Conservation (phyloP, 2,797 vertebrate genomes). For the Kryptolebias ocellatus region DNA sequence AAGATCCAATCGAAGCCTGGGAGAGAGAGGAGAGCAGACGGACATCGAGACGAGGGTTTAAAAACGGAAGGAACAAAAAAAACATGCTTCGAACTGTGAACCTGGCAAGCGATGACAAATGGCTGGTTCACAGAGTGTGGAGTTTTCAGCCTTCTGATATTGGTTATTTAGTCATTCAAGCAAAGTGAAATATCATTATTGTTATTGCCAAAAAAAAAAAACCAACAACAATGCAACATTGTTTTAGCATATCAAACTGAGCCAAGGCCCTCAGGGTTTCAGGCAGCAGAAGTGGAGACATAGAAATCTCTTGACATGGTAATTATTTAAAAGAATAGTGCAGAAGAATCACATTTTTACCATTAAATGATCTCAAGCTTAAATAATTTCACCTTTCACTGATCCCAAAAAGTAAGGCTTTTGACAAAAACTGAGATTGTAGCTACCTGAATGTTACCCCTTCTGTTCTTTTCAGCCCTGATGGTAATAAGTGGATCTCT, state of each 20-base stretch:
- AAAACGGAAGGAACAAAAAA: neutral
- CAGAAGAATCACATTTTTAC: too few species aligned
- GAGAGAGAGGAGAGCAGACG: neutral
- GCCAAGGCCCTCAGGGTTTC: constrained; percentile 4
- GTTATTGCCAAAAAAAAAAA: neutral
- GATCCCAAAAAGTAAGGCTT: too few species aligned
- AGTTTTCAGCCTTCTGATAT: constrained; percentile 2
- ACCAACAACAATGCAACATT: neutral
- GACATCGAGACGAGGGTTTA: neutral
- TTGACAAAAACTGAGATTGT: too few species aligned
- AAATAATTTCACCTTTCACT: too few species aligned
- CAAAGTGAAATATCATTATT: neutral
- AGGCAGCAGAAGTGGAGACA: neutral
- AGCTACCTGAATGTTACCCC: too few species aligned
- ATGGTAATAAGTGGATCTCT: too few species aligned
- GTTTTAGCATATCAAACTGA: constrained; percentile 1
- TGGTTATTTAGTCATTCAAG: constrained; percentile 9
- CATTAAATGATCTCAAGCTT: too few species aligned
- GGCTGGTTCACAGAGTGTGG: neutral
- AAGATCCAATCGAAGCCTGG: constrained; percentile 83
- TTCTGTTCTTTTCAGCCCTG: too few species aligned
- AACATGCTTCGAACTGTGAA: neutral
- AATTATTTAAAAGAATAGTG: too few species aligned
- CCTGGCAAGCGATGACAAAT: too few species aligned
- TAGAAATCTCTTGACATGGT: too few species aligned